Percentiles rank a stretch among this genome's conserved stretches.
These are phyloP conservation scores for Vicugna pacos DNA, from an alignment of 2,113 vertebrate species.

Conservation along the genomic window DNA sequence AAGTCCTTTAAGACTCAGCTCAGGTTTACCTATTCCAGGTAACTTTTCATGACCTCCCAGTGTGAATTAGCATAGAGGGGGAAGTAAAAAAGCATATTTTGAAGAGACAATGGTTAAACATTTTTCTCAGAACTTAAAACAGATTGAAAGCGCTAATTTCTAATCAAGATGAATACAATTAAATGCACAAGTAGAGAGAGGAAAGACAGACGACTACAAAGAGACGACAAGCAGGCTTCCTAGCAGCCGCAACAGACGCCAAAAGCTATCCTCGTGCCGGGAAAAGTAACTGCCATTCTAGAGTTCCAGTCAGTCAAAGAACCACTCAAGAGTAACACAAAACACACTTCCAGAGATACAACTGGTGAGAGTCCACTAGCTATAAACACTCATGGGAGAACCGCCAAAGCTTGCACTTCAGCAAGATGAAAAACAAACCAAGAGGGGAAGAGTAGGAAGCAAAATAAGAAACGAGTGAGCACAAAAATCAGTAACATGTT, in stretches of 20 bases:
- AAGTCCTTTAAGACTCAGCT: neutral
- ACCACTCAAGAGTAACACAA: neutral
- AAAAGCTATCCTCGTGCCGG: neutral
- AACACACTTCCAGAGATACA: neutral
- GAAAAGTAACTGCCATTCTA: neutral
- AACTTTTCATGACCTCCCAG: neutral
- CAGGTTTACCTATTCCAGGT: neutral
- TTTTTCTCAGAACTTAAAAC: slow-evolving; percentile 29
- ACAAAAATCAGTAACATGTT: slow-evolving; percentile 19
- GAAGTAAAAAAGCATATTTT: slow-evolving; percentile 20
- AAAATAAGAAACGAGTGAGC: neutral
- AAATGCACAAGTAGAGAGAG: slow-evolving; percentile 10
- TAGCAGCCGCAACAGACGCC: neutral
- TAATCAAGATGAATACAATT: slow-evolving; percentile 14
- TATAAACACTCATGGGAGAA: neutral
- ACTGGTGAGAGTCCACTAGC: neutral
- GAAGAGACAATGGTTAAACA: neutral
- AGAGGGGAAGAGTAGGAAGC: neutral
- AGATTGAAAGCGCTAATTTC: neutral
- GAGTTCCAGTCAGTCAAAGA: slow-evolving; percentile 4
- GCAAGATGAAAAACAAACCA: neutral
- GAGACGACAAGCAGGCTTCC: neutral
- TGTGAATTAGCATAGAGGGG: neutral
- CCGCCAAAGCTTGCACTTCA: neutral
- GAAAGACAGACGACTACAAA: neutral